Conservation (phyloP, 2,888 invertebrate genomes). For the Lymantria monacha region DNA sequence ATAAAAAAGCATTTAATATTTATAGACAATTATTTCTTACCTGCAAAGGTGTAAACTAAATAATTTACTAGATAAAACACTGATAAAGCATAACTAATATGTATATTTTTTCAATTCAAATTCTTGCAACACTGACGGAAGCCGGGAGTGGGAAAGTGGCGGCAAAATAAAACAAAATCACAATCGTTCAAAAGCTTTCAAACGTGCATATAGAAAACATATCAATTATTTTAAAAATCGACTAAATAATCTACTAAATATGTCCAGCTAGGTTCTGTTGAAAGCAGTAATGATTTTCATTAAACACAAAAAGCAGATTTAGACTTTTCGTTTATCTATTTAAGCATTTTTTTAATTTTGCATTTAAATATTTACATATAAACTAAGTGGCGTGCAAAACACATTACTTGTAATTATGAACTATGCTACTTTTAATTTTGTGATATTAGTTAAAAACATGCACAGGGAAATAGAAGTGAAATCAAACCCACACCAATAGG, state of each 20-base stretch:
- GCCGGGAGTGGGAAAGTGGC: constrained; percentile 40
- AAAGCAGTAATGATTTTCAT: constrained; percentile 12
- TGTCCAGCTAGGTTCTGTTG: constrained; percentile 11
- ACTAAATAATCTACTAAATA: constrained; percentile 27
- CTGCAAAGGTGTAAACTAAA: constrained; percentile 44
- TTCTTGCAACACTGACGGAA: constrained; percentile 55
- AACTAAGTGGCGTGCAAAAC: constrained; percentile 10
- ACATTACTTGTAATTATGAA: constrained; percentile 9
- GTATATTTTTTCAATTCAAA: constrained; percentile 37
- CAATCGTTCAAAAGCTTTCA: constrained; percentile 82
- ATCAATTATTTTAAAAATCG: constrained; percentile 22
- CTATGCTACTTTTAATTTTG: constrained; percentile 4
- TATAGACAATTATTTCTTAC: constrained; percentile 48
- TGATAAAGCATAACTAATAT: constrained; percentile 49
- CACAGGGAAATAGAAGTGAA: constrained; percentile 38
- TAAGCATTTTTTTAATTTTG: constrained; percentile 1
- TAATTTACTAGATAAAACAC: constrained; percentile 50
- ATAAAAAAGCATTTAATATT: constrained; percentile 41
- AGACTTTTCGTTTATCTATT: constrained; percentile 8
- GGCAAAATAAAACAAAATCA: constrained; percentile 78
- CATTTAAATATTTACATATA: neutral
- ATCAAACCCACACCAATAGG: constrained; percentile 56
- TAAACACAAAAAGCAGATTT: neutral
- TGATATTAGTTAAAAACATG: constrained; percentile 33
- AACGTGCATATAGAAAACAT: constrained; percentile 64